Evolutionary conservation across 2,888 invertebrate genomes (phyloP).

Genomic region (Lycocerus yunnanus): DNA sequence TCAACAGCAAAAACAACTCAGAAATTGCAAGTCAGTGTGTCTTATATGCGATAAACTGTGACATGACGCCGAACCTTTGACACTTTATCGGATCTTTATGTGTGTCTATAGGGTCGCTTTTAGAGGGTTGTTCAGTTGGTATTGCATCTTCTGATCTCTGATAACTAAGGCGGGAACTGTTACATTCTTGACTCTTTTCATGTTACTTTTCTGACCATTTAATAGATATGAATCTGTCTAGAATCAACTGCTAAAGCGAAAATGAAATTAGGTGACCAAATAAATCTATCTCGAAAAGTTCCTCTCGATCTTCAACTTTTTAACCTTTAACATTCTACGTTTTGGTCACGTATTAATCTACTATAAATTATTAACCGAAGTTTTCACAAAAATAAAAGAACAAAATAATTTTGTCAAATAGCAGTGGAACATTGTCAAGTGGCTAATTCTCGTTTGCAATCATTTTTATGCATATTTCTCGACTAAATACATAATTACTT

Average conservation of each 20-base stretch:
- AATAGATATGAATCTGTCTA: constrained; percentile 32
- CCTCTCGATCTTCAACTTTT: neutral
- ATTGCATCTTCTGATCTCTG: constrained; percentile 35
- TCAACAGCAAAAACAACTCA: constrained; percentile 4
- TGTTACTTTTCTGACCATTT: constrained; percentile 34
- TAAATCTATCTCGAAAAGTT: neutral
- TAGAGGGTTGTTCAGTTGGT: constrained; percentile 32
- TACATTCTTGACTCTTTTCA: constrained; percentile 30
- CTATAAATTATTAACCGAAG: no score
- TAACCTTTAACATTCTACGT: neutral
- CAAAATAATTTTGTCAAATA: no score
- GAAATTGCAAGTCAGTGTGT: constrained; percentile 28
- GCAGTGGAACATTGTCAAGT: no score
- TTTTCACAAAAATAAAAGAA: no score
- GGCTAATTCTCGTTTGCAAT: no score
- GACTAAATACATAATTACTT: no score
- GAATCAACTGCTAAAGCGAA: constrained; percentile 13
- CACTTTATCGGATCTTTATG: constrained; percentile 37
- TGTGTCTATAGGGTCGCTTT: constrained; percentile 35
- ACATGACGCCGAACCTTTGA: constrained; percentile 37
- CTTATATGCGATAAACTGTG: constrained; percentile 35
- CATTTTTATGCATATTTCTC: no score
- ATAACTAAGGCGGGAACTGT: constrained; percentile 38
- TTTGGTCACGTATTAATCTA: no score
- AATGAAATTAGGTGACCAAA: constrained; percentile 14